Base-by-base conservation (phyloP, 2,888 invertebrate genomes). In the Sphaerophoria taeniata region DNA sequence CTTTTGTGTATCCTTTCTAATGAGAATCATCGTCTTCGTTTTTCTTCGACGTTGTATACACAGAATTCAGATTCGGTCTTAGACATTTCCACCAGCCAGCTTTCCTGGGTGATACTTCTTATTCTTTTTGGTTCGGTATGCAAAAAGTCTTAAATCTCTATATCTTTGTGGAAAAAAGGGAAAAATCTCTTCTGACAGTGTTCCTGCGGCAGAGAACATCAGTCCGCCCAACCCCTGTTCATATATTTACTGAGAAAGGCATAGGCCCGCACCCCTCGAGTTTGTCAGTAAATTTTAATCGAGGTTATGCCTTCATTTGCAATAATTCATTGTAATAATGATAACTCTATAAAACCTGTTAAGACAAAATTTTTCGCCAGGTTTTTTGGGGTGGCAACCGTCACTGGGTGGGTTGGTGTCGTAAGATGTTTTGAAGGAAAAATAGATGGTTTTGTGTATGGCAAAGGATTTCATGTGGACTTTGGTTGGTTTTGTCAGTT, bases 311-410 rank as follows among this genome's bases (percentile, higher is more conserved):
- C 81, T 85, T 77, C 85, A 85, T 85, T 85, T 85, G 85, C 85
- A 85, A 85, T 85, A 85, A 85, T 85, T 85, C 85, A 85, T 85
- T 85, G 81, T 85, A 85, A 85, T 85, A 85, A 85, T 85, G 85
- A 85, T 85, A 85, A 85, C 85, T 85, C 85, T 85, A 85, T 85
- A 85, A 85, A 85, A 85, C 85, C 85, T 85, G 85, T 85, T 85
- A 85, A 81, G 85, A 85, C 85, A 76, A 81, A 85, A 85, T 85
- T 85, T 81, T 85, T 85, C 76, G 76, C 76, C 69, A 76, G 81
- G 69, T 65, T 70, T 60, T 60, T 7, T 43, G 16, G 78, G 71
- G 72, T 36, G 70, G 69, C 9, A 47, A 24, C 24, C 24, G 24
- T 1, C 24, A 24, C 24, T 24, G 24, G 56, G 60, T 0, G 39